Percentiles rank a stretch among this genome's conserved stretches.
These are phyloP conservation scores for Magallana gigas DNA, from an alignment of 1,140 invertebrate genomes.

Conservation along the genomic window DNA sequence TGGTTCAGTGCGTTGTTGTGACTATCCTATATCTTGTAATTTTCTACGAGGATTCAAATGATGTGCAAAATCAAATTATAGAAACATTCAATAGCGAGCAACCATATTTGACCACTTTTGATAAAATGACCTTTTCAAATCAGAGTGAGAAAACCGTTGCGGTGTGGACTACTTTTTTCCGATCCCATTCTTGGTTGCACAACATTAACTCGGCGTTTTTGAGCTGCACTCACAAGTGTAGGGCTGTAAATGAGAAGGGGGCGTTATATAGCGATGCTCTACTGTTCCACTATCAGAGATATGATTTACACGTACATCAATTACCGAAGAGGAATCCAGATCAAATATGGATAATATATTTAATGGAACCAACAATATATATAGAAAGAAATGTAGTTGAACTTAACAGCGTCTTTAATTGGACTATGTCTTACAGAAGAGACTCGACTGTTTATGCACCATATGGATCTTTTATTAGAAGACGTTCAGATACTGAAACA, in stretches of 20 bases:
- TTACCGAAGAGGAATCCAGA: constrained; percentile 14
- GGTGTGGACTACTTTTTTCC: constrained; percentile 11
- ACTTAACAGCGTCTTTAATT: constrained; percentile 67
- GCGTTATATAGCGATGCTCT: not conserved
- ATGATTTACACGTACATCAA: not conserved
- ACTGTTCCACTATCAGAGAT: not conserved
- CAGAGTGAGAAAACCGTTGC: not conserved
- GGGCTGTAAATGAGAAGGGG: not conserved
- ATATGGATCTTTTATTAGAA: constrained; percentile 60
- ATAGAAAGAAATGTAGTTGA: constrained; percentile 55
- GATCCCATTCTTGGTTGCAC: not conserved
- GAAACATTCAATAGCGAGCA: not conserved
- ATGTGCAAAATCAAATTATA: not conserved
- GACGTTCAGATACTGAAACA: constrained; percentile 51
- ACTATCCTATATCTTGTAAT: not conserved
- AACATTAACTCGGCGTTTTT: not conserved
- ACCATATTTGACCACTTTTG: not conserved
- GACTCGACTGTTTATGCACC: constrained; percentile 67
- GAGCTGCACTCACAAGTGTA: not conserved
- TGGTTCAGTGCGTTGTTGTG: not conserved
- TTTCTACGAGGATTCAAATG: not conserved
- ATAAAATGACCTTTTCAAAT: constrained; percentile 2
- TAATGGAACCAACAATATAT: constrained; percentile 67
- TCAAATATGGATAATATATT: constrained; percentile 68
- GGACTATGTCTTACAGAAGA: constrained; percentile 68